phyloP scores from a whole-genome alignment of 2,797 vertebrate genomes.

The Crotalus adamanteus region DNA sequence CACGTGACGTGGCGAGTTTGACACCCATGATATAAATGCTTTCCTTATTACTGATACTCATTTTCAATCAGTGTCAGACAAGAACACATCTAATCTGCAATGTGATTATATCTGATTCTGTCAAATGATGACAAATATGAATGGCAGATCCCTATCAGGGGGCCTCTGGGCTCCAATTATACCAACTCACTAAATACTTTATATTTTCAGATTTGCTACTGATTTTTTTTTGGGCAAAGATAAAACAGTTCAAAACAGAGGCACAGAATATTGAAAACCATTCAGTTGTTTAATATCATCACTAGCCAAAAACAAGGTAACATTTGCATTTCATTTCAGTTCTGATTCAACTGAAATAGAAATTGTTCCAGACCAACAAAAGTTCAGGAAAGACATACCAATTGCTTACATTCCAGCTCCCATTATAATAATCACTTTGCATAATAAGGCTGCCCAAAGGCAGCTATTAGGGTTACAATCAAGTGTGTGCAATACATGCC shows the following conservation, averaged over 20 bases:
- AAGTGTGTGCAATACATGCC: neutral
- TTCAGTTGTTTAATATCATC: neutral
- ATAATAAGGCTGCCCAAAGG: neutral
- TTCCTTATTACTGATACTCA: slow-evolving; percentile 12
- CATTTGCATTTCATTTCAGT: neutral
- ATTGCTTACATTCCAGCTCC: neutral
- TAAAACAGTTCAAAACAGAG: neutral
- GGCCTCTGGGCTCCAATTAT: neutral
- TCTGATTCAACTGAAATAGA: neutral
- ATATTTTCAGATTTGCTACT: neutral
- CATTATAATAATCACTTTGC: neutral
- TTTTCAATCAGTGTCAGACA: slow-evolving; percentile 13
- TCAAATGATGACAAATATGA: slow-evolving; percentile 21
- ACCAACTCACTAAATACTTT: neutral
- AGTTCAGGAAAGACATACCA: neutral
- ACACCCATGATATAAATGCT: neutral
- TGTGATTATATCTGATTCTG: neutral
- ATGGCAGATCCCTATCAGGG: neutral
- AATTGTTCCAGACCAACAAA: neutral
- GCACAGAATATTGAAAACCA: neutral
- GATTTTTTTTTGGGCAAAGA: neutral
- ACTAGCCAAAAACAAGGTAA: neutral
- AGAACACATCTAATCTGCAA: slow-evolving; percentile 1
- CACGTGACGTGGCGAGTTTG: no score
- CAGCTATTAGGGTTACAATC: neutral